A percentile compares a stretch with the other conserved stretches of the same genome.
Evolutionary conservation across 2,888 invertebrate genomes (phyloP).

Genomic region (Agrotis puta): DNA sequence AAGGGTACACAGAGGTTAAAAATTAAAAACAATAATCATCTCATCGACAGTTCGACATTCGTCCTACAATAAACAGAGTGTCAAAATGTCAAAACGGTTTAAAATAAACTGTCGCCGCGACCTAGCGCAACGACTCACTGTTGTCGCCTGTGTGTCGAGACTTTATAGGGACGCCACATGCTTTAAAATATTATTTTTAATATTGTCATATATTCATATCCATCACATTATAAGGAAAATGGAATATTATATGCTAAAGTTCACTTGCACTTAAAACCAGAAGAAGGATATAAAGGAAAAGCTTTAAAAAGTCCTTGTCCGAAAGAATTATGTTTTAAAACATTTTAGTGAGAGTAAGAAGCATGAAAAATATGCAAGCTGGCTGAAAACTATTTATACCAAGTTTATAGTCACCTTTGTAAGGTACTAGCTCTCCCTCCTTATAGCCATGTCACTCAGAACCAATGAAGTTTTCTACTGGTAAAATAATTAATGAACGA

Average conservation of each 20-base stretch:
- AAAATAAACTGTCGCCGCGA: conserved; percentile 72
- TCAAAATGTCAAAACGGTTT: conserved; percentile 67
- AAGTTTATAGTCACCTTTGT: too few species aligned
- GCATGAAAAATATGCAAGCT: too few species aligned
- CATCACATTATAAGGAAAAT: not conserved
- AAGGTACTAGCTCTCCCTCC: too few species aligned
- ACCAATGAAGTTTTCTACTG: too few species aligned
- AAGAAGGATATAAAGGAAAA: not conserved
- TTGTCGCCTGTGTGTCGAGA: conserved; percentile 73
- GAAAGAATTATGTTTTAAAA: too few species aligned
- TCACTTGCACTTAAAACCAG: not conserved
- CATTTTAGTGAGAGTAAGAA: too few species aligned
- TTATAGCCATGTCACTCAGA: too few species aligned
- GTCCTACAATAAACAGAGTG: conserved; percentile 54
- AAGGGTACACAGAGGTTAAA: conserved; percentile 3
- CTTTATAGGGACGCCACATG: conserved; percentile 37
- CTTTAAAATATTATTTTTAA: not conserved
- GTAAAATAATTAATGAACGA: too few species aligned
- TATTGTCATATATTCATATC: conserved; percentile 32
- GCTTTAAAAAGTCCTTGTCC: not conserved
- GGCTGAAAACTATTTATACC: too few species aligned
- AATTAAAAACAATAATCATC: conserved; percentile 44
- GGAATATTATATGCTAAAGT: not conserved
- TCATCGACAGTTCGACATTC: conserved; percentile 40
- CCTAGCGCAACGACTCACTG: conserved; percentile 75